Conservation (phyloP, 1,140 invertebrate genomes). For the Cydia amplana region DNA sequence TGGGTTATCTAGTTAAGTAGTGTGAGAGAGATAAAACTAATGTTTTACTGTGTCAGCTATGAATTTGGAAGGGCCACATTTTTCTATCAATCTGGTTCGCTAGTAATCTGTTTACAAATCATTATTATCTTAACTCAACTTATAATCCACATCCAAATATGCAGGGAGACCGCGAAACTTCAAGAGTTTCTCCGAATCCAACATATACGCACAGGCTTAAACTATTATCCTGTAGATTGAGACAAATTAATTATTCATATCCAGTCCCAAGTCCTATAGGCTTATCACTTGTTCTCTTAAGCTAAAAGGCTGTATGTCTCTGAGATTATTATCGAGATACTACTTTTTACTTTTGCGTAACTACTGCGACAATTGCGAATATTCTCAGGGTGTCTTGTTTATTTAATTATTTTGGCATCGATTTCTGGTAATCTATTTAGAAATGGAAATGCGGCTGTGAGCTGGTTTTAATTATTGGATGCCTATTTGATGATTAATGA, state of each 20-base stretch:
- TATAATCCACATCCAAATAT: too few species aligned
- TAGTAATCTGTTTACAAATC: too few species aligned
- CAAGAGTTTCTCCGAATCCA: too few species aligned
- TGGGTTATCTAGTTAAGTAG: too few species aligned
- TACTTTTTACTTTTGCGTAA: neutral
- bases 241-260: conserved; percentile 1
- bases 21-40: too few species aligned
- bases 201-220: neutral
- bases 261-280: neutral
- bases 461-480: too few species aligned
- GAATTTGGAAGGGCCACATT: too few species aligned
- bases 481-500: too few species aligned
- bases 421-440: neutral
- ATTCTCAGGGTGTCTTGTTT: neutral
- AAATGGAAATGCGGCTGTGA: neutral
- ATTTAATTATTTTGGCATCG: conserved; percentile 4
- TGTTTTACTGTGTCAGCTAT: too few species aligned
- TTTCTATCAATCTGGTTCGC: too few species aligned
- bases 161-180: too few species aligned
- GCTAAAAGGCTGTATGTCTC: neutral
- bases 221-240: neutral
- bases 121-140: too few species aligned
- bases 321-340: neutral
- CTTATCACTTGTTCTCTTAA: neutral
- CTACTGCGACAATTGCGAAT: neutral